Evolutionary conservation across 2,888 invertebrate species (phyloP), one percentile per base, ranked within the genome.

Genomic region (Cataglyphis altisquamis): DNA sequence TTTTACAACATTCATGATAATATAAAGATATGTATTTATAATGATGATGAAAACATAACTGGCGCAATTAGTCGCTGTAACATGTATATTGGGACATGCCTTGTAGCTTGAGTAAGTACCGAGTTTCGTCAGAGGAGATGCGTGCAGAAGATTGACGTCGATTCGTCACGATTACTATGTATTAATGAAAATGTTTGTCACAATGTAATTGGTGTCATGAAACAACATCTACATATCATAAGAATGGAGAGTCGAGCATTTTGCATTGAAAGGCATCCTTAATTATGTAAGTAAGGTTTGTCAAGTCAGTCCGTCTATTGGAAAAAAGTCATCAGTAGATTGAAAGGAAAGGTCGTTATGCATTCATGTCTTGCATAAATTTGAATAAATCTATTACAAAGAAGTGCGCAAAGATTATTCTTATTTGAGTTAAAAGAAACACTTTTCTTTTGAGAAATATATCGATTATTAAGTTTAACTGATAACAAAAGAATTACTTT

Each of bases 181-280:
- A 72, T 72, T 80, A 80, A 60, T 36, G 72, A 80, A 80, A 80
- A 80, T 60, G 72, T 62, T 80, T n/a, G 25, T 78, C 60, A 80
- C 36, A 72, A 78, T 72, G 32, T 72, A 80, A 80, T 80, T 48
- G 12, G 45, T 72, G 78, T 80, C 45, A 48, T 60, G 78, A 80
- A 80, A 80, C 57, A 70, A 32, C 72, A 45, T 80, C 32, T 72
- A 80, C 78, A 60, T 80, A 62, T n/a, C 48, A 25, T 80, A 25
- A 72, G 78, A 80, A 62, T 57, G 10, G 21, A 68, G 55, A 32
- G 29, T 80, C 25, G 45, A 32, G 72, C 21, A 45, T 72, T 80
- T 80, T 80, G 73, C 72, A 72, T 80, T 80, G 78, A 80, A 67
- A 80, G 60, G 32, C 41, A 4, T 60, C 36, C 45, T 32, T 80